Percentiles rank a stretch among this genome's conserved stretches.
Evolutionary conservation across 2,113 vertebrate genomes (phyloP).

Genomic region (Anas platyrhynchos): DNA sequence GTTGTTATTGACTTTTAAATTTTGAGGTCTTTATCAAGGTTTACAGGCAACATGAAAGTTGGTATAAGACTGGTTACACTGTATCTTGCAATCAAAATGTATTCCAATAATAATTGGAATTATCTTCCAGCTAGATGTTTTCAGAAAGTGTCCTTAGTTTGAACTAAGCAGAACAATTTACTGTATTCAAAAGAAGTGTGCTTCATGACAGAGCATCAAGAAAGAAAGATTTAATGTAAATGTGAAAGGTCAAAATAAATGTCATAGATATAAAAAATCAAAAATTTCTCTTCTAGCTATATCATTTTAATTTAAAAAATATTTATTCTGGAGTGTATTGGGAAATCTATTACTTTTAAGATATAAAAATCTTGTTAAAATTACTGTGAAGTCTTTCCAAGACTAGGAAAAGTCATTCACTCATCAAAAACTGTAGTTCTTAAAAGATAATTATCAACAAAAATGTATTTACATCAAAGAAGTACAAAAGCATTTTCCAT

Average conservation of each 20-base stretch:
- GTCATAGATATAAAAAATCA: not conserved
- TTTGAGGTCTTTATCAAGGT: constrained; percentile 2
- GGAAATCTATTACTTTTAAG: not conserved
- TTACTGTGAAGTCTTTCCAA: constrained; percentile 38
- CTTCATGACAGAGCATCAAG: not conserved
- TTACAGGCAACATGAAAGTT: not conserved
- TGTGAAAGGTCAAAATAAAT: constrained; percentile 47
- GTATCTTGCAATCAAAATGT: constrained; percentile 1
- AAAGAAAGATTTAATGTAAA: not conserved
- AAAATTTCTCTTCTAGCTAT: not conserved
- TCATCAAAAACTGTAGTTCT: not conserved
- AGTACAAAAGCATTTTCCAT: not conserved
- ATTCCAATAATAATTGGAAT: not conserved
- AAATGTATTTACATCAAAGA: not conserved
- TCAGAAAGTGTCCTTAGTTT: not conserved
- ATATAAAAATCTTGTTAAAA: constrained; percentile 10
- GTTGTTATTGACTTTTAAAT: constrained; percentile 23
- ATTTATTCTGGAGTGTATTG: not conserved
- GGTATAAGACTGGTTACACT: not conserved
- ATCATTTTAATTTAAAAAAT: constrained; percentile 7
- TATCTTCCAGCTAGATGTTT: not conserved
- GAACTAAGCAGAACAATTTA: not conserved
- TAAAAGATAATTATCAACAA: not conserved
- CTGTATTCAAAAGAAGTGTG: not conserved
- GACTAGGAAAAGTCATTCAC: not conserved